Conservation (phyloP, 2,113 vertebrate genomes). For the Gorsachius goisagi region DNA sequence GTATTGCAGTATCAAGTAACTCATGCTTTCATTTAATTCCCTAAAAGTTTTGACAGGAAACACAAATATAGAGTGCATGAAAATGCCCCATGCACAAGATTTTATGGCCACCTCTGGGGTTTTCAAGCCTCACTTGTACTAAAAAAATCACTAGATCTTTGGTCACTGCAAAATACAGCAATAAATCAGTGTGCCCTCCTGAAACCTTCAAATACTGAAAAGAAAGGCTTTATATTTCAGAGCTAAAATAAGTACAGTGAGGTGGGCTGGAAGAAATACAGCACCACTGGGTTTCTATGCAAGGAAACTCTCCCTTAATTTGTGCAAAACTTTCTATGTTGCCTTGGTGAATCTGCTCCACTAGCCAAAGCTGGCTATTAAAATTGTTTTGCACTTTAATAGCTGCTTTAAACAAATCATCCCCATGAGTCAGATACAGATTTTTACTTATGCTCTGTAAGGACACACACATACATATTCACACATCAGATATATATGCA, state of each 20-base stretch:
- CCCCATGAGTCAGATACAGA: neutral
- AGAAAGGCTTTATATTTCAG: neutral
- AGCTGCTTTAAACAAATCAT: constrained; percentile 23
- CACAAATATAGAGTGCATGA: neutral
- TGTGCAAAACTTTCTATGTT: constrained; percentile 9
- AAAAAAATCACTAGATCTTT: neutral
- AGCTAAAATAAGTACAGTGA: neutral
- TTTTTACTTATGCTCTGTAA: neutral
- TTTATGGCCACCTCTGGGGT: neutral
- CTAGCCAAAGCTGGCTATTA: neutral
- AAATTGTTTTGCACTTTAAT: neutral
- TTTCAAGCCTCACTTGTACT: neutral
- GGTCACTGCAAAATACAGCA: neutral
- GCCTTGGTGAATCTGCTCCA: neutral
- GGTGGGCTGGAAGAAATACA: constrained; percentile 14
- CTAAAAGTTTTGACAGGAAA: neutral
- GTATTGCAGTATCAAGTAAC: neutral
- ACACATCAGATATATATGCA: neutral
- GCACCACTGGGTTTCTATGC: neutral
- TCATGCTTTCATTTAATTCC: neutral
- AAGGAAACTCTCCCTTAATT: neutral
- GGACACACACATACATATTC: neutral
- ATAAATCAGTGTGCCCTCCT: neutral
- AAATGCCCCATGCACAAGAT: neutral
- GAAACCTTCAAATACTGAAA: neutral